Percentiles rank a stretch among this genome's conserved stretches.
phyloP scores from a whole-genome alignment of 2,888 invertebrate genomes.

The Philereme transversata region DNA sequence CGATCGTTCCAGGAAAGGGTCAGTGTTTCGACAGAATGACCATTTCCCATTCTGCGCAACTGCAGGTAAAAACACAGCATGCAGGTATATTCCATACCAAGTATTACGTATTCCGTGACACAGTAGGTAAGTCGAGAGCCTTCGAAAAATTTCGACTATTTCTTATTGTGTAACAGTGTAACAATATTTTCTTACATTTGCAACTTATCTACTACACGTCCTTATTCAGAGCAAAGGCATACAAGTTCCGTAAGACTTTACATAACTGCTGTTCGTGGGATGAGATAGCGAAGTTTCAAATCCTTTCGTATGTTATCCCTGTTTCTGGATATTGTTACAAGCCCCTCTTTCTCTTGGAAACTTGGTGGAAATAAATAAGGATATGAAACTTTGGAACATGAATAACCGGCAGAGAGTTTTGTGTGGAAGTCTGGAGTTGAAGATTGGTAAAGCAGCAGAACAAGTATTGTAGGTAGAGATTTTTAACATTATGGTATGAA shows the following conservation, averaged over 20 bases:
- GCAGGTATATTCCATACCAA: no score
- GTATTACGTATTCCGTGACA: no score
- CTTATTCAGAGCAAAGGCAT: slow-evolving; percentile 39
- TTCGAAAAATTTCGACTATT: no score
- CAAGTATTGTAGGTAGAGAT: no score
- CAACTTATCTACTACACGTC: background rate
- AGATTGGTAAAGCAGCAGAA: background rate
- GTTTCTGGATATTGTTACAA: slow-evolving; percentile 38
- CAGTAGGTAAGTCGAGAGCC: no score
- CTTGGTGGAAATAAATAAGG: slow-evolving; percentile 32
- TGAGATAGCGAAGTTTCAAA: slow-evolving; percentile 52
- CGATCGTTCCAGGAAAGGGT: no score
- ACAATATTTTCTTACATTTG: no score
- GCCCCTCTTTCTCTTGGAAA: slow-evolving; percentile 32
- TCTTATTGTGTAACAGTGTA: no score
- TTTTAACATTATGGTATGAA: no score
- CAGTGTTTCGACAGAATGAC: no score
- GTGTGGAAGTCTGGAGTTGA: slow-evolving; percentile 2
- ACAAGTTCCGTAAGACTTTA: slow-evolving; percentile 35
- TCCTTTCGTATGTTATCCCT: slow-evolving; percentile 41
- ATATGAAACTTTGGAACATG: slow-evolving; percentile 25
- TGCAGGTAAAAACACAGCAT: no score
- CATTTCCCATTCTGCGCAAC: no score
- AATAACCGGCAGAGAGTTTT: slow-evolving; percentile 7
- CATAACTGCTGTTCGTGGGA: slow-evolving; percentile 43